Percentiles rank a stretch among this genome's conserved stretches.
Conservation (phyloP, 2,113 vertebrate genomes). For the Hydropotes inermis region DNA sequence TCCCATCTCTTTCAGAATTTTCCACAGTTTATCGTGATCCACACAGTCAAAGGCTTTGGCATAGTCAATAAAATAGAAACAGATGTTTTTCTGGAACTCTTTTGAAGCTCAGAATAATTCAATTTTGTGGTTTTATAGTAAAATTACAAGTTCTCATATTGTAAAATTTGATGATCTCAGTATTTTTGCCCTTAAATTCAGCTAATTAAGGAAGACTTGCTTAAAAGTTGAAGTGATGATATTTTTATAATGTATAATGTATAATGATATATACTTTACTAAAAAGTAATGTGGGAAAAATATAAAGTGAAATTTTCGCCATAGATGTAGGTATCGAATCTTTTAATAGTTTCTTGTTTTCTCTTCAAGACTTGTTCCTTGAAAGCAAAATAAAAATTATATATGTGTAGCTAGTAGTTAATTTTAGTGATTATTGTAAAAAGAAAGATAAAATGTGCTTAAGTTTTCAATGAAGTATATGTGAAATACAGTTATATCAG, state of each 20-base stretch:
- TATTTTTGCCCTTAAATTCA: not conserved
- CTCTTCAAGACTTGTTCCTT: not conserved
- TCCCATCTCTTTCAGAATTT: too few species aligned
- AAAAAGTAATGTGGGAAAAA: not conserved
- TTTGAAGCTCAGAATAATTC: not conserved
- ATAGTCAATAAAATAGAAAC: too few species aligned
- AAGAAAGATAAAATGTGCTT: not conserved
- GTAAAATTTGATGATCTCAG: conserved; percentile 8
- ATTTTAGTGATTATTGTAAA: conserved; percentile 1
- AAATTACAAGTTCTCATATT: not conserved
- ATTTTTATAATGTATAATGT: not conserved
- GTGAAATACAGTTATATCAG: not conserved
- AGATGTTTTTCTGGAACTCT: too few species aligned
- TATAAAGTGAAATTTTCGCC: not conserved
- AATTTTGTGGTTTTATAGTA: not conserved
- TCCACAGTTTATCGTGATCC: too few species aligned
- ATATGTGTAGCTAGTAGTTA: not conserved
- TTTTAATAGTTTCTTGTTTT: not conserved
- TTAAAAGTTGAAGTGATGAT: not conserved
- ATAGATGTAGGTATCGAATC: not conserved
- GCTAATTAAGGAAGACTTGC: not conserved
- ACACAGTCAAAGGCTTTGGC: too few species aligned
- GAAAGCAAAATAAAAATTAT: conserved; percentile 28
- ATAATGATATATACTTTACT: not conserved
- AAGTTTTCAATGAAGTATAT: not conserved